Base-by-base conservation (phyloP, 2,113 vertebrate genomes). In the Silurus asotus region DNA sequence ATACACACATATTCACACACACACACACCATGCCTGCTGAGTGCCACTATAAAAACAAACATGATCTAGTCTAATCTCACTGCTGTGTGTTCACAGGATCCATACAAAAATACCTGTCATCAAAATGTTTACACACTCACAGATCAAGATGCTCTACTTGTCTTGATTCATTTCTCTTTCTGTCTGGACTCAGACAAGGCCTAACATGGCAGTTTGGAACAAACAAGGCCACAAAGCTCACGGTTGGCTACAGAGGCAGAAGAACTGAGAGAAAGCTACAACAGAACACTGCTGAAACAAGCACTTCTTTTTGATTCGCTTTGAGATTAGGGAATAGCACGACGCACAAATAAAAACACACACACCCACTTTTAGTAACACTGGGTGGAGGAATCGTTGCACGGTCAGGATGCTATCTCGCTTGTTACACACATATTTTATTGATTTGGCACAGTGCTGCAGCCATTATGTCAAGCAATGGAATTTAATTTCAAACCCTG, bases 251-350 rank as follows among this genome's bases (percentile, higher is more conserved):
- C 65, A 83, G 64, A 78, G 7, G 25, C 37, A 23, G 48, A 51
- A 56, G 51, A 79, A 15, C 14, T 10, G 25, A 15, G 37, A 28
- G 37, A 72, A 58, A 81, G 84, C 49, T 74, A 13, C 67, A 78
- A 45, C 70, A 45, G 74, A 59, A 79, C 51, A 77, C n/a, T 84
- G 85, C 88, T 89, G 88, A 89, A 87, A 87, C 28, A 85, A 81
- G 61, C 82, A 87, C 55, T 87, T 87, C 82, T 85, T 82, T 89
- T 87, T 89, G 78, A 87, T 85, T 87, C 61, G 82, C 82, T 90
- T 90, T 82, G 89, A 91, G 91, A 91, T 87, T 85, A 86, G 91
- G 90, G 90, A 92, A 90, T 90, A 83, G 90, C 90, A 90, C 17
- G 72, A 86, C 83, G 86, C 89, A 9, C 53, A 28, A 56, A 28